These are phyloP conservation scores for Karalla daura DNA, from an alignment of 2,797 vertebrate genomes.

Conservation along the genomic window DNA sequence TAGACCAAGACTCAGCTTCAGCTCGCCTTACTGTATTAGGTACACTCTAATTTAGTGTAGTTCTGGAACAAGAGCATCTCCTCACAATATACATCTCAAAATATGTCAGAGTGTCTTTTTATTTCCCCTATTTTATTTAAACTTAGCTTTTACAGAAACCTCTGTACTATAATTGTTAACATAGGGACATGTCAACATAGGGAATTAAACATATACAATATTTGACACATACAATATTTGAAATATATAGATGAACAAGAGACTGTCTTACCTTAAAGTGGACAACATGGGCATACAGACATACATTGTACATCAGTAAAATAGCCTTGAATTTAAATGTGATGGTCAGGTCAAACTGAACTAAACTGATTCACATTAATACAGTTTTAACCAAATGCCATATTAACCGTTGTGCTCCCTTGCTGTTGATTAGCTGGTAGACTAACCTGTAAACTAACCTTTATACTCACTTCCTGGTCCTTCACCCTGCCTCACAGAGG, in stretches of 20 bases:
- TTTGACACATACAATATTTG: no score
- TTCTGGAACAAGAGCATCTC: not conserved
- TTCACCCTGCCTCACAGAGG: constrained; percentile 85
- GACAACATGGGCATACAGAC: no score
- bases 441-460: constrained; percentile 89
- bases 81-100: no score
- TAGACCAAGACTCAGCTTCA: constrained; percentile 92
- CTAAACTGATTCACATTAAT: constrained; percentile 13
- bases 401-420: constrained; percentile 46
- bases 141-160: no score
- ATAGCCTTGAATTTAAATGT: constrained; percentile 14
- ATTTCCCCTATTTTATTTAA: no score
- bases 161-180: no score
- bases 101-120: not conserved
- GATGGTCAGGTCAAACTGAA: constrained; percentile 14
- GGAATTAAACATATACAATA: no score
- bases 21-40: constrained; percentile 94
- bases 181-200: no score
- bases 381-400: constrained; percentile 13
- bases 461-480: constrained; percentile 78
- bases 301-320: not conserved
- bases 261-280: no score
- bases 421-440: constrained; percentile 41
- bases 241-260: no score
- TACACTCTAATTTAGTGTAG: constrained; percentile 59